phyloP scores from a whole-genome alignment of 2,888 invertebrate species.

The Pyralis farinalis region DNA sequence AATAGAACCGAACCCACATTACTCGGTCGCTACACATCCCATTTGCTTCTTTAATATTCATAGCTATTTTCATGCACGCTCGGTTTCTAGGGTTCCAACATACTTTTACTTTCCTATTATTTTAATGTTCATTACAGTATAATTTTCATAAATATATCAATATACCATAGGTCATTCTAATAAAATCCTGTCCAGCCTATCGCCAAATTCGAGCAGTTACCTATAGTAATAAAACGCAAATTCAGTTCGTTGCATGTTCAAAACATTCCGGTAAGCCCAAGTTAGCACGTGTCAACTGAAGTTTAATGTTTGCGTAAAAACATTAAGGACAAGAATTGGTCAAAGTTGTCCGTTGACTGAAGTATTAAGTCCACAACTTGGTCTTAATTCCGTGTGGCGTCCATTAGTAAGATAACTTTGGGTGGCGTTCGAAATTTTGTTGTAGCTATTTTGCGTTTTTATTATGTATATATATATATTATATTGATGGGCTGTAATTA shows the following conservation, averaged over 20 bases:
- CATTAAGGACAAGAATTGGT: constrained; percentile 57
- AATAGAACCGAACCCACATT: too few species aligned
- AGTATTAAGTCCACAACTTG: constrained; percentile 46
- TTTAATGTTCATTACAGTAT: too few species aligned
- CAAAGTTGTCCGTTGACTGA: constrained; percentile 44
- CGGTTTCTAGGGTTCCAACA: too few species aligned
- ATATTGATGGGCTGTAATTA: not conserved
- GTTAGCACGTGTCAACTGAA: constrained; percentile 35
- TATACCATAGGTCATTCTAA: too few species aligned
- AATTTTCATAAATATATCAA: too few species aligned
- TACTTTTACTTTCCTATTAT: too few species aligned
- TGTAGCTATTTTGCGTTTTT: not conserved
- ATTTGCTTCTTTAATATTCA: too few species aligned
- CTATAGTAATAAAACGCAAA: not conserved
- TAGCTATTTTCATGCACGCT: too few species aligned
- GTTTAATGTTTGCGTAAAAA: constrained; percentile 48
- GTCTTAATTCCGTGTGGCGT: constrained; percentile 51
- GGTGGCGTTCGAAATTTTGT: not conserved
- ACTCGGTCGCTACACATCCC: too few species aligned
- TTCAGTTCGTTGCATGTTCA: not conserved
- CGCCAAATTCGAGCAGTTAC: too few species aligned
- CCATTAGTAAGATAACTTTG: constrained; percentile 54
- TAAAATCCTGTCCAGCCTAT: too few species aligned
- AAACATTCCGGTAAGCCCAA: constrained; percentile 15
- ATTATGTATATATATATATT: not conserved